Percentiles rank a stretch among this genome's conserved stretches.
Conservation (phyloP, 2,888 invertebrate genomes). For the Caenorhabditis becei region DNA sequence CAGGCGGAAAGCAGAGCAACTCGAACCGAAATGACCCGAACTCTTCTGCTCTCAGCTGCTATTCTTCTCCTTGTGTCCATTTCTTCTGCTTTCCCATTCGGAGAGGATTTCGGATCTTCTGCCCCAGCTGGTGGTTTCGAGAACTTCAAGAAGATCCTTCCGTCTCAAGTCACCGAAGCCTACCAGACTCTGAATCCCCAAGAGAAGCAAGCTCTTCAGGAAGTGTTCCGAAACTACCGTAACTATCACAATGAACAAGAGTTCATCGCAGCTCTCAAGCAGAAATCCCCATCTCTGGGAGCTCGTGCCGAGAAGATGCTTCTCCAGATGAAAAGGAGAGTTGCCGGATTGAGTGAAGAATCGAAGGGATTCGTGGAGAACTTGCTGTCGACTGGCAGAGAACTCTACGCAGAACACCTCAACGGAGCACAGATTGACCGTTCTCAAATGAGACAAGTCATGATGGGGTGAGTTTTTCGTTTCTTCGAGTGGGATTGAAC, state of each 20-base stretch:
- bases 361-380: slow-evolving; percentile 45
- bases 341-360: slow-evolving; percentile 41
- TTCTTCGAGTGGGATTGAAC: neutral
- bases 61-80: neutral
- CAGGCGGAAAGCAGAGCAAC: too few relatives aligned
- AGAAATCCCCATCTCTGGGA: slow-evolving; percentile 53
- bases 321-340: slow-evolving; percentile 35
- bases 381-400: slow-evolving; percentile 16
- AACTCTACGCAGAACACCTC: slow-evolving; percentile 32
- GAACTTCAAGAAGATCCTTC: slow-evolving; percentile 39
- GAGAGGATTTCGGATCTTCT: neutral
- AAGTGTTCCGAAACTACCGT: slow-evolving; percentile 39
- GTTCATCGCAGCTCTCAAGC: slow-evolving; percentile 35
- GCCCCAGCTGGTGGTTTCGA: neutral
- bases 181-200: slow-evolving; percentile 30
- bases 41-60: neutral
- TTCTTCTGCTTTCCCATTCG: slow-evolving; percentile 17
- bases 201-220: slow-evolving; percentile 45
- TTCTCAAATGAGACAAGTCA: slow-evolving; percentile 23
- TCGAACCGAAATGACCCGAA: slow-evolving; percentile 1
- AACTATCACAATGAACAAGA: slow-evolving; percentile 36
- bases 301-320: slow-evolving; percentile 46
- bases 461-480: slow-evolving; percentile 19
- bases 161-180: slow-evolving; percentile 42
- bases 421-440: slow-evolving; percentile 39